Conservation (phyloP, 2,888 invertebrate genomes). For the Cephus pulcher region DNA sequence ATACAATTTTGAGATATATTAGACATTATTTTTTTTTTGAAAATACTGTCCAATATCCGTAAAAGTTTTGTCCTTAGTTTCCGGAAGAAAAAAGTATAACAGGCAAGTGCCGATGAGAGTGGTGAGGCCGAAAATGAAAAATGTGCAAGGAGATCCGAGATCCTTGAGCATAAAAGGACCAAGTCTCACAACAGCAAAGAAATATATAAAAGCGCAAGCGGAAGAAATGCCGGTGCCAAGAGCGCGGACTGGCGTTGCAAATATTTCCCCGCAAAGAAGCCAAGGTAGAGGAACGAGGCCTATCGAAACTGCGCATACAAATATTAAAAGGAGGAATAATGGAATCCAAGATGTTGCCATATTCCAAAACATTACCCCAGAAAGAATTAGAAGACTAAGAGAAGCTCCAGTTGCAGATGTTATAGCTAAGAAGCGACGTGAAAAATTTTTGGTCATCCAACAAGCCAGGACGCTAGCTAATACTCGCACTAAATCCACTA, state of each 20-base stretch:
- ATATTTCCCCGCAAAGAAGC: constrained; percentile 81
- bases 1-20: too few relatives aligned
- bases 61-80: constrained; percentile 77
- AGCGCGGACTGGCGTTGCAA: constrained; percentile 73
- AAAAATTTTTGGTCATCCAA: constrained; percentile 72
- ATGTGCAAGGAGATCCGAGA: constrained; percentile 73
- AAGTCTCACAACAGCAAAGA: constrained; percentile 77
- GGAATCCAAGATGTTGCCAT: constrained; percentile 69
- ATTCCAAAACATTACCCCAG: constrained; percentile 67
- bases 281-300: constrained; percentile 79
- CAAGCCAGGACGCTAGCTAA: constrained; percentile 74
- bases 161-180: constrained; percentile 72
- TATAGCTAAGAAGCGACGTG: constrained; percentile 75
- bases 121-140: constrained; percentile 72
- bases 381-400: constrained; percentile 71
- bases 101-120: constrained; percentile 72
- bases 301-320: constrained; percentile 72
- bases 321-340: constrained; percentile 69
- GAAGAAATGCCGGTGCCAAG: constrained; percentile 77
- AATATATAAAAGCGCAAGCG: constrained; percentile 73
- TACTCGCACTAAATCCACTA: constrained; percentile 75
- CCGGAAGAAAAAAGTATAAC: constrained; percentile 74
- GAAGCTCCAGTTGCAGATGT: constrained; percentile 75
- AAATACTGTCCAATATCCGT: constrained; percentile 69
- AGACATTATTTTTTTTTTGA: too few relatives aligned